Evolutionary conservation across 2,888 invertebrate species (phyloP), one percentile per base, ranked within the genome.

Genomic region (Sialis fuliginosa): DNA sequence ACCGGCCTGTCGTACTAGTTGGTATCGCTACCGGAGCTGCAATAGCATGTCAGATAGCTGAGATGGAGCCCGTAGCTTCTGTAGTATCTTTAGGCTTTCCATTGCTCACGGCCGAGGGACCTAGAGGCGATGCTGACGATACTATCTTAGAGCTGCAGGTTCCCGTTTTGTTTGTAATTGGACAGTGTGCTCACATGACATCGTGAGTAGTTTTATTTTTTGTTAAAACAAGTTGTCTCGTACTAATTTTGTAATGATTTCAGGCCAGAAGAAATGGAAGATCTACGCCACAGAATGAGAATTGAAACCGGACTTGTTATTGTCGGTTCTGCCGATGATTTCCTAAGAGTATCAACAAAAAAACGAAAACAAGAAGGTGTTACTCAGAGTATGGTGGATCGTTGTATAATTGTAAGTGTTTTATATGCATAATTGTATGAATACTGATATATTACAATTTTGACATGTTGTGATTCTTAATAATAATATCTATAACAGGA

Each of bases 31-130:
- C 79, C 33, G 85, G 84, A n/a, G 75, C 83, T 10, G 70, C 82
- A 0, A 64, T 87, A 39, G 84, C 86, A 2, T 70, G 81, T 55
- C 84, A 85, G 67, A 75, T 83, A 4, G 78, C 83, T 1, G 70
- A 81, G 57, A 68, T 79, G 46, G 84, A 86, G 58, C 69, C 71
- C 44, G 77, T 87, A 6, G 71, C 77, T 22, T 82, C 83, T 44
- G 77, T 85, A 3, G 70, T 88, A 13, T 83, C 84, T 57, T 66
- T 88, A 51, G 87, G 87, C 0, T 86, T 88, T 59, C 84, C 87
- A 0, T 70, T 79, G 48, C 70, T 74, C 51, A 84, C 85, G 1
- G 71, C 79, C 0, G 79, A 79, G 55, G 87, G 86, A 4, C 58
- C 53, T 50, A 68, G 87, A 44, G 87, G 87, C 4, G 75, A 79